Base-by-base conservation (phyloP, 2,888 invertebrate species). In the Brenthis hecate region DNA sequence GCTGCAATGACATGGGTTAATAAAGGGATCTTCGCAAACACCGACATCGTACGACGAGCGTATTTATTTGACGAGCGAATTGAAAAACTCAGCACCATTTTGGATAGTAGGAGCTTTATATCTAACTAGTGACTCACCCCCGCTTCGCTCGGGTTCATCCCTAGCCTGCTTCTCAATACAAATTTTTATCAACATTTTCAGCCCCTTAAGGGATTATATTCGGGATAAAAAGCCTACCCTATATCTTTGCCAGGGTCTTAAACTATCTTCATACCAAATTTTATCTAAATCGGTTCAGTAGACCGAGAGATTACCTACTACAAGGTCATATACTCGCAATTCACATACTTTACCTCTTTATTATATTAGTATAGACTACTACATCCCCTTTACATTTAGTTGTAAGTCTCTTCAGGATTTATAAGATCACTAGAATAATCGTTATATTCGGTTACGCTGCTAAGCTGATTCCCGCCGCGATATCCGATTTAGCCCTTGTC, bases 51-150 rank as follows among this genome's bases (percentile, higher is more conserved):
- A 0, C 77, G 85, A 65, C 78, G 85, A 4, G 28, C 28, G 58
- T 86, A 87, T 66, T 73, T 87, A n/a, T 79, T 81, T 1, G 19
- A 19, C 19, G 19, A 19, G 19, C 3, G 88, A 88, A 57, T 68
- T 89, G 61, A 88, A 88, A 77, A 81, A 80, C 16, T 63, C 88
- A 13, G 81, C 84, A 1, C 88, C 88, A 0, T 87, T 83, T 68
- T 88, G 88, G 88, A 74, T 86, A 1, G 76, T 84, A 1, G 19
- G 19, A 19, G 19, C 1, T 19, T 19, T 19, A 19, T 19, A 19
- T 1, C 19, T 19, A 19, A 19, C 19, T 19, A 19, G 19, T 19
- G 19, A 19, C 19, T 19, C 19, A 19, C 19, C 19, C 1, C 19
- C 1, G 19, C 19, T 19, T 19, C 19, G 19, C 19, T 19, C 19